phyloP scores from a whole-genome alignment of 2,888 invertebrate genomes.

The Papilio gigon region DNA sequence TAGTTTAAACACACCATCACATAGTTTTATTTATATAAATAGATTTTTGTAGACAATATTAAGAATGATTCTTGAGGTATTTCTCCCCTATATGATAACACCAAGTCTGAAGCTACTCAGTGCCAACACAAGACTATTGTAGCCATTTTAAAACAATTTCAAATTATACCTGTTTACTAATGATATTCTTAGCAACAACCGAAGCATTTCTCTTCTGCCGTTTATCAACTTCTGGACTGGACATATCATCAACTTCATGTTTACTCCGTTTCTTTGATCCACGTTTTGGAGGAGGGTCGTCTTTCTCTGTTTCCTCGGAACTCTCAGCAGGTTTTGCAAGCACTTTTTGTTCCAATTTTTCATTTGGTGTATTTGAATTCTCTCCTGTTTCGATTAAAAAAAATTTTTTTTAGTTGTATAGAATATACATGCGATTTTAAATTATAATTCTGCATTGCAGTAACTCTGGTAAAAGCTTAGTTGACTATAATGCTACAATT shows the following conservation, averaged over 20 bases:
- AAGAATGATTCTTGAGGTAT: too few species aligned
- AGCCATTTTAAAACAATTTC: neutral
- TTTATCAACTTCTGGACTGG: conserved; percentile 72
- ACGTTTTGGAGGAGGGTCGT: conserved; percentile 50
- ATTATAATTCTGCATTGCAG: too few species aligned
- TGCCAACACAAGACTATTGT: too few species aligned
- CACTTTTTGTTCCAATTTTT: conserved; percentile 44
- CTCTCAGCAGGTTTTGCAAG: conserved; percentile 45
- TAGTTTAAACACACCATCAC: too few species aligned
- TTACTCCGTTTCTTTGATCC: conserved; percentile 71
- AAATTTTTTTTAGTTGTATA: too few species aligned
- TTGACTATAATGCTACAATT: too few species aligned
- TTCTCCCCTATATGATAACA: too few species aligned
- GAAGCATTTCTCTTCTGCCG: conserved; percentile 73
- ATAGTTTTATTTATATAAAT: too few species aligned
- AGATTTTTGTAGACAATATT: too few species aligned
- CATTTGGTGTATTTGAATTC: conserved; percentile 49
- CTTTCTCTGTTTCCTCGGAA: conserved; percentile 47
- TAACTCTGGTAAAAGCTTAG: too few species aligned
- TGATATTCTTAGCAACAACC: conserved; percentile 72
- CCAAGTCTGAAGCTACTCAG: too few species aligned
- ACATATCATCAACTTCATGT: conserved; percentile 70
- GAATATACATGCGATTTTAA: too few species aligned
- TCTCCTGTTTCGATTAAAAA: conserved; percentile 54
- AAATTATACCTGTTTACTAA: conserved; percentile 68